Base-by-base conservation (phyloP, 1,140 invertebrate genomes). In the Epicauta chinensis region DNA sequence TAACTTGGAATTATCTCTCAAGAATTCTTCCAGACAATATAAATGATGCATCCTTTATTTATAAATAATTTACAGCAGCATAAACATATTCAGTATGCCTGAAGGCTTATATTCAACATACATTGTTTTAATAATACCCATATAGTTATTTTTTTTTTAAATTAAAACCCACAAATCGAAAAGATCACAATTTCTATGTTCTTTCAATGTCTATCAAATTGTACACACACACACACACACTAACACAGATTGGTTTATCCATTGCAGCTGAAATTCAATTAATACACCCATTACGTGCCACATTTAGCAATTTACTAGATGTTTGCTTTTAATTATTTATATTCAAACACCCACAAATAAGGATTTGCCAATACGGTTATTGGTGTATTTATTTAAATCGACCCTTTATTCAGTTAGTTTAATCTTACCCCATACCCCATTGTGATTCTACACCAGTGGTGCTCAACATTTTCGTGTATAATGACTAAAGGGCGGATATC, bases 311-410 rank as follows among this genome's bases (percentile, higher is more conserved):
- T 44, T 32, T 45, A 37, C 36, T 41, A 37, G 46, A 35, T 56
- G 48, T 56, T 56, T 56, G 42, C 54, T 56, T 56, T 57, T 57
- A 57, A 52, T 57, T 57, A 57, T 57, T 57, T 57, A 53, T 52
- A 57, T 57, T 51, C 55, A 31, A 46, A 48, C 23, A 44, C 48
- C 32, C 37, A 45, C 50, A 57, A 57, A 53, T 57, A 53, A 40
- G 54, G 49, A 47, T 51, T 56, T 46, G 35, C 17, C 35, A 35
- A 39, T 38, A 30, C 15, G 47, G 48, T 38, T 9, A 38, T 11
- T 15, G 36, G 23, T 30, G 37, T 51, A 51, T 51, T 51, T 51
- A 51, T 51, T 51, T 51, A 51, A 51, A 40, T 32, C 29, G 32
- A 42, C 48, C 48, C 48, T 51, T 34, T 51, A 51, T 51, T 51